Percentiles rank a stretch among this genome's conserved stretches.
phyloP scores from a whole-genome alignment of 37 sponge, comb jelly and placozoan species.

The Haliclona indistincta region DNA sequence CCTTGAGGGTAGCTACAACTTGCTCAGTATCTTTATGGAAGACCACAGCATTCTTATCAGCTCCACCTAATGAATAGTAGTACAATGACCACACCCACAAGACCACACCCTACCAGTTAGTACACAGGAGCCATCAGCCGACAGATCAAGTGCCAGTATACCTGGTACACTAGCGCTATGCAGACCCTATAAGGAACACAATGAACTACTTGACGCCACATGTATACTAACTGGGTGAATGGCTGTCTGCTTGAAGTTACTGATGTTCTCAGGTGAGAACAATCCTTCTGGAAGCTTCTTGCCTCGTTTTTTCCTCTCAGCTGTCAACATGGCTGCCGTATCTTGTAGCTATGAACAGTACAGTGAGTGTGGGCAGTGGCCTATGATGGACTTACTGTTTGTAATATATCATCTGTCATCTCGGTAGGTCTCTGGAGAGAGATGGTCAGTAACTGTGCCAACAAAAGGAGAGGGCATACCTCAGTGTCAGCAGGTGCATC shows the following conservation, averaged over 20 bases:
- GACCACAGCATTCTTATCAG: conserved; percentile 94
- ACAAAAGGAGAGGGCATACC: conserved; percentile 3
- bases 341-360: conserved; percentile 74
- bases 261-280: conserved; percentile 68
- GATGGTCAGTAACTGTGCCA: neutral
- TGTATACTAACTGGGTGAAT: conserved; percentile 83
- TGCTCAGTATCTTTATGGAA: conserved; percentile 85
- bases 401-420: conserved; percentile 77
- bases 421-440: conserved; percentile 42
- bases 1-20: conserved; percentile 90
- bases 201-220: neutral
- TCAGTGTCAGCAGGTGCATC: neutral
- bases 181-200: conserved; percentile 50
- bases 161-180: conserved; percentile 97
- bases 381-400: conserved; percentile 34
- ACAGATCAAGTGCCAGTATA: conserved; percentile 91
- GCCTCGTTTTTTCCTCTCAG: conserved; percentile 97
- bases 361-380: neutral
- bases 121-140: conserved; percentile 68
- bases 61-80: conserved; percentile 56
- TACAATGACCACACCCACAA: neutral
- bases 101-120: conserved; percentile 73
- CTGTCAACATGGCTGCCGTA: conserved; percentile 87
- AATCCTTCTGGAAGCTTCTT: conserved; percentile 96
- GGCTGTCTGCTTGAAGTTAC: conserved; percentile 71